phyloP scores from a whole-genome alignment of 2,888 invertebrate genomes.

The Machimus atricapillus region DNA sequence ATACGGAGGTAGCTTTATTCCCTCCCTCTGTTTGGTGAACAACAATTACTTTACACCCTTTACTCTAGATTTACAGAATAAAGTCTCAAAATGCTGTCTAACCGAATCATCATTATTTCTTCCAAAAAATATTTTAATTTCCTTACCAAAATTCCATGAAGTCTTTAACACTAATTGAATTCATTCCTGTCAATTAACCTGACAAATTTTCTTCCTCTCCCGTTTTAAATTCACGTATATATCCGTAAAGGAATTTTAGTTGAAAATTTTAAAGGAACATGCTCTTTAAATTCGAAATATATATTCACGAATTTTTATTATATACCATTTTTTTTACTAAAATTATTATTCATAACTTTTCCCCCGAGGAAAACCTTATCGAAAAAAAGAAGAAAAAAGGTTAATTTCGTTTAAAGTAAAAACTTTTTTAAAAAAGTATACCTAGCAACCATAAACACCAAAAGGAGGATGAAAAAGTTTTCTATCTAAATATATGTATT shows the following conservation, averaged over 20 bases:
- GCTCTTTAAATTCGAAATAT: too few relatives aligned
- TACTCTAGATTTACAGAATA: background rate
- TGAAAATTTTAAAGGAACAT: background rate
- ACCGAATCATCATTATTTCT: background rate
- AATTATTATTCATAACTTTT: background rate
- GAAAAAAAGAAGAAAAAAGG: too few relatives aligned
- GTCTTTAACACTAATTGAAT: background rate
- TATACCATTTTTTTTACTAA: background rate
- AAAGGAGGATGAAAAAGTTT: too few relatives aligned
- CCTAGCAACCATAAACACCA: too few relatives aligned
- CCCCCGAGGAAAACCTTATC: background rate
- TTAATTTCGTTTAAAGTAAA: background rate
- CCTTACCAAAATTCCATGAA: background rate
- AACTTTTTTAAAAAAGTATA: background rate
- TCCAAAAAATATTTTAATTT: background rate
- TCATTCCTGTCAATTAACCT: background rate
- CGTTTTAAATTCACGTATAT: background rate
- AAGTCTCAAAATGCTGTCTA: background rate
- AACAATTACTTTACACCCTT: background rate
- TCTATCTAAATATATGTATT: too few relatives aligned
- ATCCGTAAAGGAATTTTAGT: background rate
- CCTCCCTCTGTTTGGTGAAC: background rate
- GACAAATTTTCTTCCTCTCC: background rate
- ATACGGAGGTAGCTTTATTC: too few relatives aligned
- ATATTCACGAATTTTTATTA: background rate